Percentiles rank a stretch among this genome's conserved stretches.
Evolutionary conservation across 2,797 vertebrate genomes (phyloP).

Genomic region (Mormyrus proboscirostris): DNA sequence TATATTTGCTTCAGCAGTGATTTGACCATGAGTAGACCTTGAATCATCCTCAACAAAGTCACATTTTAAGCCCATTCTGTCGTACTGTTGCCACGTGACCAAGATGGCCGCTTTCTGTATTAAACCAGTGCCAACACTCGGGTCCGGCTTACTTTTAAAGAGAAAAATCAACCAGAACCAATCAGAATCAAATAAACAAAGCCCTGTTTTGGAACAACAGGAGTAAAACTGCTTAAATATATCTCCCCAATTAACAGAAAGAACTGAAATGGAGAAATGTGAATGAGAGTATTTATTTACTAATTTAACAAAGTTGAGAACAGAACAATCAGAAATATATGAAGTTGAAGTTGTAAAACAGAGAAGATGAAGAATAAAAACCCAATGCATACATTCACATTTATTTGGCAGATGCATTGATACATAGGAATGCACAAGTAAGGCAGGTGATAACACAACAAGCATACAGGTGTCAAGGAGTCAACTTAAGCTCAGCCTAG

Average conservation of each 20-base stretch:
- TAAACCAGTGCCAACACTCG: neutral
- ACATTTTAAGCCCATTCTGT: neutral
- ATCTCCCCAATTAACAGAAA: neutral
- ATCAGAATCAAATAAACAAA: neutral
- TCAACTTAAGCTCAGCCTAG: neutral
- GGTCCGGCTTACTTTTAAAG: neutral
- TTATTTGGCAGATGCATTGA: neutral
- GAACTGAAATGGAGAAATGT: neutral
- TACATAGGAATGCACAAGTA: neutral
- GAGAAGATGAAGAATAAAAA: neutral
- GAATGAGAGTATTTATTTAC: neutral
- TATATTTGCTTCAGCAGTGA: constrained; percentile 18
- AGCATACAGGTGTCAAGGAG: neutral
- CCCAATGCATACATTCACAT: neutral
- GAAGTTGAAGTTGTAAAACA: neutral
- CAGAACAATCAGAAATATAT: neutral
- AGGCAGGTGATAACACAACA: neutral
- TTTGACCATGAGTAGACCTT: neutral
- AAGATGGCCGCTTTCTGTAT: neutral
- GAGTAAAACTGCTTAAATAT: neutral
- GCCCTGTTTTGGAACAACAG: neutral
- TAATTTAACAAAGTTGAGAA: neutral
- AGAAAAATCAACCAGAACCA: neutral
- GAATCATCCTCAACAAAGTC: neutral
- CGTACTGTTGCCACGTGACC: neutral